Evolutionary conservation across 2,113 vertebrate genomes (phyloP).

Genomic region (Falcunculus frontatus): DNA sequence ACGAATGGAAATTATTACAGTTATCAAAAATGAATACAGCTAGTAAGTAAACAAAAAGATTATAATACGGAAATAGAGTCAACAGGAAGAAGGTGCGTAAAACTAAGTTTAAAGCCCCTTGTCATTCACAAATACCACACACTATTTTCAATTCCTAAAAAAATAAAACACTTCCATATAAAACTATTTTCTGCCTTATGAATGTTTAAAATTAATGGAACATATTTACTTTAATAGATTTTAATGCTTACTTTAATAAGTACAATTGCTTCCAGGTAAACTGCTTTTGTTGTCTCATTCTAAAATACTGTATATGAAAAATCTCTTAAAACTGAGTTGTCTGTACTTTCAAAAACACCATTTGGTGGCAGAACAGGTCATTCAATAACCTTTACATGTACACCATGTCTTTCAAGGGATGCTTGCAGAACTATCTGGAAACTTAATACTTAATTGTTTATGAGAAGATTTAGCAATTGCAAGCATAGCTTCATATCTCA

Average conservation of each 20-base stretch:
- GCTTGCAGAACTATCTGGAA: not conserved
- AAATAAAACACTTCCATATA: not conserved
- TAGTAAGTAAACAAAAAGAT: not conserved
- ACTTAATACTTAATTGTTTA: not conserved
- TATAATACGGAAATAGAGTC: not conserved
- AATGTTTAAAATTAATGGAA: not conserved
- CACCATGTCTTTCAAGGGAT: not conserved
- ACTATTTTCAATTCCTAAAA: not conserved
- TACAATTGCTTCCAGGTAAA: not conserved
- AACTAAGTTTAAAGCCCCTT: not conserved
- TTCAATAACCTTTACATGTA: not conserved
- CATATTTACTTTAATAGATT: not conserved
- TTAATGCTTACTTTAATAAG: not conserved
- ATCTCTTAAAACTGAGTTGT: not conserved
- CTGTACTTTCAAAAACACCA: not conserved
- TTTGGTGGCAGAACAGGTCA: not conserved
- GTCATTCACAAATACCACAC: not conserved
- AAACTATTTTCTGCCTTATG: not conserved
- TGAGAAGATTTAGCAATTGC: not conserved
- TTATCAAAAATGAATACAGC: not conserved
- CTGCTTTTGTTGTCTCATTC: not conserved
- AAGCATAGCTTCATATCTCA: not conserved
- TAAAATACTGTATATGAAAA: not conserved
- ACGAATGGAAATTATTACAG: not conserved
- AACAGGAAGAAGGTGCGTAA: not conserved